Evolutionary conservation across 2,113 vertebrate genomes (phyloP).

Genomic region (Bucco capensis): DNA sequence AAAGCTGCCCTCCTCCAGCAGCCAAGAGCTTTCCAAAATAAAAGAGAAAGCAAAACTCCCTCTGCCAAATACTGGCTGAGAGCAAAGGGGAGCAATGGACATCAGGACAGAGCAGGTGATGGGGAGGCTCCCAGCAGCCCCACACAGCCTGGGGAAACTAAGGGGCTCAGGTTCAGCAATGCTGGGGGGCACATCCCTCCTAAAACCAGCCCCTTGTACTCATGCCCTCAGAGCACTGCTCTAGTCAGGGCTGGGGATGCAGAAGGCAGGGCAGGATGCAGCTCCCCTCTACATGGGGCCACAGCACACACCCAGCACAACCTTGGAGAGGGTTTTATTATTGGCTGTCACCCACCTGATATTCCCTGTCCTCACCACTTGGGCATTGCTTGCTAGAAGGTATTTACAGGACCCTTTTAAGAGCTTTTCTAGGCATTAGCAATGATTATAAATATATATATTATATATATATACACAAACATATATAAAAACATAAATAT

Average conservation of each 20-base stretch:
- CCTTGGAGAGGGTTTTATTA: not conserved
- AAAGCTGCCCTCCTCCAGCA: not conserved
- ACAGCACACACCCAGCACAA: rapidly evolving
- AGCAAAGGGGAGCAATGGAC: not conserved
- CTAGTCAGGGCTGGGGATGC: rapidly evolving
- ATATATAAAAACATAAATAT: not conserved
- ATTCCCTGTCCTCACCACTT: not conserved
- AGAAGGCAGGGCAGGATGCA: not conserved
- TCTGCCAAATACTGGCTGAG: not conserved
- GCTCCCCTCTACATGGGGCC: not conserved
- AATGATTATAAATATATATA: not conserved
- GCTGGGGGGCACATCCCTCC: not conserved
- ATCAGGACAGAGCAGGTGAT: not conserved
- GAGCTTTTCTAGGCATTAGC: not conserved
- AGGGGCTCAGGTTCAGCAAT: not conserved
- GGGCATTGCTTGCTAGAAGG: not conserved
- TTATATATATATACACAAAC: not conserved
- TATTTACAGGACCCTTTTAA: not conserved
- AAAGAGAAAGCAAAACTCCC: not conserved
- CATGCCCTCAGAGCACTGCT: not conserved
- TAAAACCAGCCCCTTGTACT: rapidly evolving
- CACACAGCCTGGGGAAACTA: not conserved
- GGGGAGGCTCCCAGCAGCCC: rapidly evolving
- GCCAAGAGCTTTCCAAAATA: not conserved
- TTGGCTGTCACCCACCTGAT: not conserved